Base-by-base conservation (phyloP, 2,113 vertebrate genomes). In the Ranitomeya variabilis region DNA sequence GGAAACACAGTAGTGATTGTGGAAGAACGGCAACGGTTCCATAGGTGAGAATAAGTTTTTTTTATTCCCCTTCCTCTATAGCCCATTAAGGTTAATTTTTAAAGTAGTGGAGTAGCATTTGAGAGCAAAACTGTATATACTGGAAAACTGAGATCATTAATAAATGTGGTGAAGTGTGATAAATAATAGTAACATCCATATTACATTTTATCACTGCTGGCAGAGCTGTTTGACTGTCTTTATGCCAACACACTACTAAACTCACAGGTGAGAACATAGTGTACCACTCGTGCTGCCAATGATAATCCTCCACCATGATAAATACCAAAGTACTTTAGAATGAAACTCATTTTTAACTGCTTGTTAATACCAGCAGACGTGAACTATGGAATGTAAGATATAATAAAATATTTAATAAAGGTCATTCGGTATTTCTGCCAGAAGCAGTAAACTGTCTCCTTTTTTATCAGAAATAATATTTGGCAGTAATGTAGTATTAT, bases 301-400 rank as follows among this genome's bases (percentile, higher is more conserved):
- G 80, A 81, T 62, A 62, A 60, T 62, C 31, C 23, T 37, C 9
- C 37, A 19, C 11, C 37, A 81, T 45, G n/a, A 31, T 80, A 31
- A 81, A 23, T 81, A 81, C 12, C n/a, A 76, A 37, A 19, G 10
- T 18, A 81, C 11, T 62, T 81, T 64, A 37, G 31, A 19, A 21
- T 37, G 26, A 26, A 81, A 81, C 45, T 59, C 37, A 80, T 81
- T 54, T 79, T 62, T 37, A 59, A 62, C 19, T 62, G 57, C 21
- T 62, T 37, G 23, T 80, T 31, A 81, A 37, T 62, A 81, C 45
- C 18, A 62, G 26, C 80, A 81, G 80, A 81, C 80, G 21, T 62
- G 18, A 76, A 76, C 73, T 81, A 37, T 37, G 57, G 57, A 81
- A 81, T 81, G 59, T 31, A 81, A 81, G 80, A 81, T 64, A 81